These are phyloP conservation scores for Tenebrosternarchus preto DNA, from an alignment of 2,113 vertebrate genomes.

Conservation along the genomic window DNA sequence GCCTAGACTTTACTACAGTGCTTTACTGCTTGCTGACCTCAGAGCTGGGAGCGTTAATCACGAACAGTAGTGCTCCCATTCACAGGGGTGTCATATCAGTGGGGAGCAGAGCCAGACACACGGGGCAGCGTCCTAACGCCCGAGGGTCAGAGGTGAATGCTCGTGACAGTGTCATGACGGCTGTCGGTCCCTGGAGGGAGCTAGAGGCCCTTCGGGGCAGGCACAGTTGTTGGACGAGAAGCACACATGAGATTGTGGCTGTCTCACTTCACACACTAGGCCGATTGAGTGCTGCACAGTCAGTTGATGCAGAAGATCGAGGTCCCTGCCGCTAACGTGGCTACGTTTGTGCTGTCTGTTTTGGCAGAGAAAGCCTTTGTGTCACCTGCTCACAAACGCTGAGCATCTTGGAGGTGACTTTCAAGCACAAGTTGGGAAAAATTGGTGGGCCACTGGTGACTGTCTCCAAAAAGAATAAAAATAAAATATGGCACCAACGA, in stretches of 20 bases:
- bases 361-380: too few relatives aligned
- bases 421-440: constrained; percentile 1
- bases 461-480: constrained; percentile 66
- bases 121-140: background rate
- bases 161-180: background rate
- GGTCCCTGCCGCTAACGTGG: too few relatives aligned
- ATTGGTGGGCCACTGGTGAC: constrained; percentile 55
- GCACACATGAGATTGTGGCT: too few relatives aligned
- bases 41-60: background rate
- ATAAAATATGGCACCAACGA: constrained; percentile 46
- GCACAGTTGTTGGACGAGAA: background rate
- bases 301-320: background rate
- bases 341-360: too few relatives aligned
- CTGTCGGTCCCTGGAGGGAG: background rate
- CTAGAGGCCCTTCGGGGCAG: background rate
- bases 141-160: constrained; percentile 4
- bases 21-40: background rate
- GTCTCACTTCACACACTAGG: background rate
- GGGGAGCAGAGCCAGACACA: constrained; percentile 34
- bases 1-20: background rate
- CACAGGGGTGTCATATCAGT: constrained; percentile 8
- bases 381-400: background rate
- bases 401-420: too few relatives aligned
- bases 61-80: background rate
- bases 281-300: background rate